Conservation (phyloP, 2,888 invertebrate genomes). For the Brachypterus glaber region DNA sequence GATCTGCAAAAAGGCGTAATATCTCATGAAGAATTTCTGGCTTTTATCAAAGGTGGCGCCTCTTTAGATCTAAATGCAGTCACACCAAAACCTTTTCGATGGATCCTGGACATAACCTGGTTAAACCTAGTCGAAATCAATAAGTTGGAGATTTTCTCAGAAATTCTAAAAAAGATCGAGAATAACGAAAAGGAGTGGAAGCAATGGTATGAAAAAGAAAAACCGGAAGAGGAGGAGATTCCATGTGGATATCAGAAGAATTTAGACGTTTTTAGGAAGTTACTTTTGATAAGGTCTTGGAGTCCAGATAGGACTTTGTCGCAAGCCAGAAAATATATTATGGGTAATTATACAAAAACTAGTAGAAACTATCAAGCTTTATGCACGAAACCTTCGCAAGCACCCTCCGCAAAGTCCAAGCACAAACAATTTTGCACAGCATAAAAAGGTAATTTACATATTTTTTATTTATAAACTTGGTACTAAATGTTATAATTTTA, state of each 20-base stretch:
- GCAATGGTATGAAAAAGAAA: conserved; percentile 84
- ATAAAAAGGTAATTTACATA: no score
- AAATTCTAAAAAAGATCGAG: conserved; percentile 73
- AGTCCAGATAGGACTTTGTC: conserved; percentile 91
- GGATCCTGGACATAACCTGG: conserved; percentile 96
- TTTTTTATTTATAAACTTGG: no score
- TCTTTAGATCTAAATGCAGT: conserved; percentile 90
- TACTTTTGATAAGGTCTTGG: conserved; percentile 83
- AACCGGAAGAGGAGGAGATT: conserved; percentile 82
- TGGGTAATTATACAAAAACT: conserved; percentile 59
- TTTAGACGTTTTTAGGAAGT: conserved; percentile 79
- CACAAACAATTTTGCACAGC: no score
- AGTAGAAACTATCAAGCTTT: no score
- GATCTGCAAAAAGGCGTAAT: conserved; percentile 75
- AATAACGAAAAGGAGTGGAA: conserved; percentile 83
- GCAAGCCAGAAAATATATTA: conserved; percentile 84
- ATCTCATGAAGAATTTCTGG: conserved; percentile 85
- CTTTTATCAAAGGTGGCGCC: conserved; percentile 93
- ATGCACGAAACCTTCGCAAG: background rate
- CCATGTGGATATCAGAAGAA: conserved; percentile 82
- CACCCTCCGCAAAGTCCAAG: no score
- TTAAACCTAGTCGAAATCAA: conserved; percentile 89
- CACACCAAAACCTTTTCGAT: conserved; percentile 82
- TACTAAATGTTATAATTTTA: no score
- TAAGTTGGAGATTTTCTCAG: conserved; percentile 69